phyloP scores from a whole-genome alignment of 2,113 vertebrate genomes.

The Anoura caudifer region DNA sequence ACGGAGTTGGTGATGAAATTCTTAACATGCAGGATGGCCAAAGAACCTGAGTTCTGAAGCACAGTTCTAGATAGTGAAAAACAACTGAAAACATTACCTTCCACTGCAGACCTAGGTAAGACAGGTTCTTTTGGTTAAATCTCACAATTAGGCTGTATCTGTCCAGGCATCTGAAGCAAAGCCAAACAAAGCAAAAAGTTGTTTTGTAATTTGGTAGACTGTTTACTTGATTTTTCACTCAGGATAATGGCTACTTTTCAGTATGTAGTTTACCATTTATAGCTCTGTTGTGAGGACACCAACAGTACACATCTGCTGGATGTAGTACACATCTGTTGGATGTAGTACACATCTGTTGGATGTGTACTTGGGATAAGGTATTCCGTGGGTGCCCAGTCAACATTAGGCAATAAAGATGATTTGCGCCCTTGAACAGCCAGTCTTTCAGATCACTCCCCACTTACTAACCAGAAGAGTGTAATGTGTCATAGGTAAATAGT shows the following conservation, averaged over 20 bases:
- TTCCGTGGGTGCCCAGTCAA: background rate
- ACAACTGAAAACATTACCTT: background rate
- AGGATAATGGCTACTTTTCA: background rate
- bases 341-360: too few relatives aligned
- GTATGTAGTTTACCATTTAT: background rate
- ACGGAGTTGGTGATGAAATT: background rate
- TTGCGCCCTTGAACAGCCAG: background rate
- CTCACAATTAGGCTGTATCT: background rate
- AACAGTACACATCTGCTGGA: too few relatives aligned
- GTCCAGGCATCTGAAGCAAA: background rate
- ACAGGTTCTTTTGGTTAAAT: background rate
- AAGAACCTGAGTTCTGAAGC: background rate
- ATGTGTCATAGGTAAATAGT: slow-evolving; percentile 1
- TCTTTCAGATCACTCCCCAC: background rate
- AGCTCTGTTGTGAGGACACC: background rate
- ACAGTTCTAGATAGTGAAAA: background rate
- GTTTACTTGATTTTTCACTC: background rate
- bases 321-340: too few relatives aligned
- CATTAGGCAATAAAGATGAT: slow-evolving; percentile 18
- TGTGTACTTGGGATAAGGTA: background rate
- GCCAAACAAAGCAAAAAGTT: background rate
- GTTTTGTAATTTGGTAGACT: background rate
- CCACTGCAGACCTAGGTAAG: background rate
- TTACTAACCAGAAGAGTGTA: background rate
- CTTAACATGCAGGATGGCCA: background rate